phyloP scores from a whole-genome alignment of 2,113 vertebrate genomes.

The Mystacornis crossleyi region DNA sequence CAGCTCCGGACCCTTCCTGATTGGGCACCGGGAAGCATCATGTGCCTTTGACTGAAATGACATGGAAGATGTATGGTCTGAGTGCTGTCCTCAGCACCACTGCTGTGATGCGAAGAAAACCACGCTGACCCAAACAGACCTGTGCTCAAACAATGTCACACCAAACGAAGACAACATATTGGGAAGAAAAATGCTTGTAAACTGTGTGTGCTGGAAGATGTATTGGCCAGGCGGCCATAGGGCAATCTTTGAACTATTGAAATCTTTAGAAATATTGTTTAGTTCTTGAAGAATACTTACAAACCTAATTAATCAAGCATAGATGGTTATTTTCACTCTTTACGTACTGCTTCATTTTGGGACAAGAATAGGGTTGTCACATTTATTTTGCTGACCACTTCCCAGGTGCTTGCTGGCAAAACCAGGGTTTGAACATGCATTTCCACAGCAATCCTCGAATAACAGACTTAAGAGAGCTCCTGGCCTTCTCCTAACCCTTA shows the following conservation, averaged over 20 bases:
- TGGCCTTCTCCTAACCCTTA: background rate
- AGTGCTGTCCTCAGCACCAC: conserved; percentile 78
- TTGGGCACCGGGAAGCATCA: conserved; percentile 82
- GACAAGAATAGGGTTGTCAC: conserved; percentile 75
- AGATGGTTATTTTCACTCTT: conserved; percentile 80
- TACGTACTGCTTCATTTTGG: conserved; percentile 74
- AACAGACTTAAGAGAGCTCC: conserved; percentile 17
- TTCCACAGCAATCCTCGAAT: conserved; percentile 43
- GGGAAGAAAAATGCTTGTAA: conserved; percentile 87
- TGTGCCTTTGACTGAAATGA: conserved; percentile 85
- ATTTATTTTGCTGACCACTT: conserved; percentile 69
- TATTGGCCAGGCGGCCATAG: conserved; percentile 81
- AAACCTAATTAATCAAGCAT: conserved; percentile 87
- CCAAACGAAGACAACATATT: conserved; percentile 85
- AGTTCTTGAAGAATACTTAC: conserved; percentile 84
- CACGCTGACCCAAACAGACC: conserved; percentile 82
- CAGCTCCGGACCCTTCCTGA: conserved; percentile 71
- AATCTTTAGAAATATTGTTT: conserved; percentile 87
- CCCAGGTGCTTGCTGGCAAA: conserved; percentile 66
- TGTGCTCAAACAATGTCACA: conserved; percentile 81
- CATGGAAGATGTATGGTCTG: conserved; percentile 86
- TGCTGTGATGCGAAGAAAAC: conserved; percentile 84
- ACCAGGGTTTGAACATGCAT: conserved; percentile 41
- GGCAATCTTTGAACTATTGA: conserved; percentile 87
- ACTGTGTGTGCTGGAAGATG: conserved; percentile 79